Percentiles rank a stretch among this genome's conserved stretches.
Conservation (phyloP, 2,797 vertebrate species). For the Sphaeramia orbicularis region DNA sequence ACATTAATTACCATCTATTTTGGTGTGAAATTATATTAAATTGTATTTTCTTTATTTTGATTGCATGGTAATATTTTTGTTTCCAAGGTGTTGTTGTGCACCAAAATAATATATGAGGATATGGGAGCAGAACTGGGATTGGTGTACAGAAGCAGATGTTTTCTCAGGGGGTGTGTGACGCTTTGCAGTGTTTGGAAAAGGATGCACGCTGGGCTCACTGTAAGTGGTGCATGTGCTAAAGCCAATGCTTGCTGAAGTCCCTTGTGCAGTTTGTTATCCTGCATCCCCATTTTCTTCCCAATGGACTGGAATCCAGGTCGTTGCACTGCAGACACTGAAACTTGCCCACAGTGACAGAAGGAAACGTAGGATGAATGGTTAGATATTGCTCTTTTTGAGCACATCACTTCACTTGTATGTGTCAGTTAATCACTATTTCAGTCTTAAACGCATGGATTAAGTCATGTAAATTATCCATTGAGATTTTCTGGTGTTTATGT, state of each 20-base stretch:
- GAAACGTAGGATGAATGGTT: conserved; percentile 43
- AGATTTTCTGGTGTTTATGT: background rate
- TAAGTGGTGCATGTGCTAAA: conserved; percentile 80
- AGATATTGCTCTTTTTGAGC: conserved; percentile 27
- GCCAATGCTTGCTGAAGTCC: conserved; percentile 62
- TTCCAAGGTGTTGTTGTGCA: conserved; percentile 15
- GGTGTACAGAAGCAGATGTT: conserved; percentile 79
- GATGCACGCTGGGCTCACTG: conserved; percentile 70
- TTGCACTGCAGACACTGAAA: conserved; percentile 57
- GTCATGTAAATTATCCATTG: background rate
- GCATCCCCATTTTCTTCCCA: conserved; percentile 57
- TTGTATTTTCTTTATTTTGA: background rate
- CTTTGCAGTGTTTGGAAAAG: conserved; percentile 74
- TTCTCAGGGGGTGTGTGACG: conserved; percentile 71
- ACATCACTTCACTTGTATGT: background rate
- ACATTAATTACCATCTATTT: no score
- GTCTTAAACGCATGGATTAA: conserved; percentile 1
- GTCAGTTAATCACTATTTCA: conserved; percentile 23
- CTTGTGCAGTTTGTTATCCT: conserved; percentile 68
- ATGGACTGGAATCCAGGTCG: conserved; percentile 59
- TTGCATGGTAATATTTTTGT: conserved; percentile 3
- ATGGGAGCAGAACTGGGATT: conserved; percentile 48
- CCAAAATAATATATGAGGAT: conserved; percentile 26
- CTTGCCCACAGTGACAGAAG: conserved; percentile 32
- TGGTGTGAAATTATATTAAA: no score